phyloP scores from a whole-genome alignment of 1,140 invertebrate genomes.

The Lepidostoma basale region DNA sequence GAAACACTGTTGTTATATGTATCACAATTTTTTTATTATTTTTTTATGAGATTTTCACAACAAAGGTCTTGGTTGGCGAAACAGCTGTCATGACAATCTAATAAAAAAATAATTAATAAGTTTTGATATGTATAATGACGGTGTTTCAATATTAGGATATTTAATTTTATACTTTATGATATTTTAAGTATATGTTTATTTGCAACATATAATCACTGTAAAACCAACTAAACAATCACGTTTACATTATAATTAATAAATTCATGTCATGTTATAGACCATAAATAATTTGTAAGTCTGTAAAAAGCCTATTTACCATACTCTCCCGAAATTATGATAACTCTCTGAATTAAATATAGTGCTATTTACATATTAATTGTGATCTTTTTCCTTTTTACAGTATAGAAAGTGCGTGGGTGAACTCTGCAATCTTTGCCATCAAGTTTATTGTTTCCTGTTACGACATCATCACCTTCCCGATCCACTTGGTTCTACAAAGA shows the following conservation, averaged over 20 bases:
- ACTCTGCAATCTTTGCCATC: conserved; percentile 73
- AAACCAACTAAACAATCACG: neutral
- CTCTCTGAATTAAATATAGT: neutral
- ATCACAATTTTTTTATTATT: too few species aligned
- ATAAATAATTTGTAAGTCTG: neutral
- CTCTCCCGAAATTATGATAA: neutral
- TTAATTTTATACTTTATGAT: too few species aligned
- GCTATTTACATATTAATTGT: neutral
- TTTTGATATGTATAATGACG: too few species aligned
- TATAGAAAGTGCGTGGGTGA: conserved; percentile 80
- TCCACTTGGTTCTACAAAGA: conserved; percentile 85
- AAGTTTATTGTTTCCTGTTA: conserved; percentile 81
- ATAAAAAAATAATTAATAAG: too few species aligned
- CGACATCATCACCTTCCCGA: conserved; percentile 87
- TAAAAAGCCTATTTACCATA: neutral
- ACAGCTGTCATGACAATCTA: too few species aligned
- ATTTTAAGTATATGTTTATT: too few species aligned
- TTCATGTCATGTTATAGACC: neutral
- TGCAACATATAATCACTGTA: neutral
- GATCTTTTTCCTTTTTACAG: conserved; percentile 57
- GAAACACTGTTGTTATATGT: too few species aligned
- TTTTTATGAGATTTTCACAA: too few species aligned
- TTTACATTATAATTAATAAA: neutral
- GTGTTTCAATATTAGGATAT: too few species aligned
- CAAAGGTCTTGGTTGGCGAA: too few species aligned